Evolutionary conservation across 1,140 invertebrate species (phyloP).

Genomic region (Drosophila pruinosa): DNA sequence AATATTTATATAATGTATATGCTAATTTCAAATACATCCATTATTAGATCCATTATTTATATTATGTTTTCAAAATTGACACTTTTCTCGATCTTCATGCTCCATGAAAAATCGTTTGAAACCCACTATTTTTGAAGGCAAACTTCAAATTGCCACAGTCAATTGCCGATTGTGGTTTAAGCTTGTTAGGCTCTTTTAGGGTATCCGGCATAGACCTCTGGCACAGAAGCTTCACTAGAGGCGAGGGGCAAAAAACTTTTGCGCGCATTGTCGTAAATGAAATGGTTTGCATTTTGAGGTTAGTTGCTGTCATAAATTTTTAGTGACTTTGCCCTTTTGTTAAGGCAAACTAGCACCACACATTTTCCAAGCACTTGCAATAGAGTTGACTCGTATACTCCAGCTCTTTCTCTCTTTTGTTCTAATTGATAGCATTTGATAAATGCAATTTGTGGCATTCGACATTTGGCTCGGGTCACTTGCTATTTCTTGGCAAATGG

Average conservation of each 20-base stretch:
- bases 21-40: no score
- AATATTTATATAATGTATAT: no score
- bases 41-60: no score
- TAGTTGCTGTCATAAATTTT: slow-evolving; percentile 81
- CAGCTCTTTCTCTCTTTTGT: background rate
- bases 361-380: background rate
- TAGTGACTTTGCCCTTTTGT: slow-evolving; percentile 58
- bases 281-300: slow-evolving; percentile 66
- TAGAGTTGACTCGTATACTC: slow-evolving; percentile 55
- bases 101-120: background rate
- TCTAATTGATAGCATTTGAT: slow-evolving; percentile 77
- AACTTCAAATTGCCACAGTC: background rate
- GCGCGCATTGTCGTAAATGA: slow-evolving; percentile 59
- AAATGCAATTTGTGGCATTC: slow-evolving; percentile 59
- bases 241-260: slow-evolving; percentile 44
- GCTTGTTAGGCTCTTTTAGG: slow-evolving; percentile 5
- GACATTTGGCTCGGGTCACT: slow-evolving; percentile 13
- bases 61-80: no score
- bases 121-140: no score
- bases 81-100: no score
- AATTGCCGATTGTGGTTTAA: slow-evolving; percentile 10
- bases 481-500: slow-evolving; percentile 24
- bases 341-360: slow-evolving; percentile 19
- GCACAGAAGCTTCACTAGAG: background rate
- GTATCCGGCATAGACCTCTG: no score